Percentiles rank a stretch among this genome's conserved stretches.
phyloP scores from a whole-genome alignment of 2,888 invertebrate species.

The Sarcophaga subvicina region DNA sequence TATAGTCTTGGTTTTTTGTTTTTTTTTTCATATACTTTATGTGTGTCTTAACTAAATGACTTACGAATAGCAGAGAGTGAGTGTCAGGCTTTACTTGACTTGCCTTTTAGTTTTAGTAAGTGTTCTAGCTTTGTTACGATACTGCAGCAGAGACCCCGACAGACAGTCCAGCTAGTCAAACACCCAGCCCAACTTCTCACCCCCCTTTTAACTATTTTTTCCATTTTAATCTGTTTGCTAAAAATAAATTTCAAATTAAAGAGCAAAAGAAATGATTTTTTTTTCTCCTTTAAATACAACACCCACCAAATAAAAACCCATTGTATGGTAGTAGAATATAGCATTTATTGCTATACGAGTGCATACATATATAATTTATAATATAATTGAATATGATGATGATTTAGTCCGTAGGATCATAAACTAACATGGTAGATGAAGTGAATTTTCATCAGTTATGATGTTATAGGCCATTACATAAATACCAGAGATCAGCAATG shows the following conservation, averaged over 20 bases:
- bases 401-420: too few relatives aligned
- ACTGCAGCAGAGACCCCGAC: conserved; percentile 26
- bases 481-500: too few relatives aligned
- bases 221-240: conserved; percentile 47
- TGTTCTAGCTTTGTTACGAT: conserved; percentile 14
- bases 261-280: neutral
- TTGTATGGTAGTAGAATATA: neutral
- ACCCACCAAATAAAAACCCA: conserved; percentile 39
- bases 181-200: too few relatives aligned
- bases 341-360: too few relatives aligned
- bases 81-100: neutral
- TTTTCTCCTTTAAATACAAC: neutral
- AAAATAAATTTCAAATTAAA: conserved; percentile 50
- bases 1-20: conserved; percentile 18
- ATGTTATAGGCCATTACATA: too few relatives aligned
- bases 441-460: too few relatives aligned
- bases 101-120: conserved; percentile 9
- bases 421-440: too few relatives aligned
- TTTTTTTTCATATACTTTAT: neutral
- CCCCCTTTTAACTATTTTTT: conserved; percentile 3
- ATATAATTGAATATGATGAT: too few relatives aligned
- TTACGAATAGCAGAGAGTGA: too few relatives aligned
- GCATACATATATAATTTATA: too few relatives aligned
- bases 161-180: too few relatives aligned
- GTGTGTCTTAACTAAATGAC: neutral